Conservation (phyloP, 1,140 invertebrate genomes). For the Trissolcus basalis region DNA sequence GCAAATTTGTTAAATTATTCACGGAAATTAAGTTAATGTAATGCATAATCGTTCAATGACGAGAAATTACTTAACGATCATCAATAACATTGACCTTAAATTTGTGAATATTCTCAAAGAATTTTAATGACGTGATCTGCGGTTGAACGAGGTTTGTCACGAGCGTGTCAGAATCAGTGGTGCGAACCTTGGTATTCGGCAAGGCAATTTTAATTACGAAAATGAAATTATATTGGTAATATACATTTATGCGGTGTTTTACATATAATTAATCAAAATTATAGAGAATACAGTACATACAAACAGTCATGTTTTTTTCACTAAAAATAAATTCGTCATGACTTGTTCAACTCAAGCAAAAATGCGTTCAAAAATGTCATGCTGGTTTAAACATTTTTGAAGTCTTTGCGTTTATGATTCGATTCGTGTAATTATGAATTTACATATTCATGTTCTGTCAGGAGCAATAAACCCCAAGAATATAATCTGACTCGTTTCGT, state of each 20-base stretch:
- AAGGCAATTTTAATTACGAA: not conserved
- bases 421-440: too few species aligned
- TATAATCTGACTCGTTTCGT: too few species aligned
- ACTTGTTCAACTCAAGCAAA: too few species aligned
- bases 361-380: too few species aligned
- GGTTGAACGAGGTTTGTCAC: constrained; percentile 20
- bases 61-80: constrained; percentile 8
- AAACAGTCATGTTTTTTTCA: too few species aligned
- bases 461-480: too few species aligned
- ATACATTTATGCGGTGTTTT: not conserved
- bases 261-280: too few species aligned
- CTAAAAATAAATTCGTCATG: too few species aligned
- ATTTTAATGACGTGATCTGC: constrained; percentile 29
- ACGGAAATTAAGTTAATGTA: not conserved
- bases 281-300: too few species aligned
- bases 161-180: not conserved
- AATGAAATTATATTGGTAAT: not conserved
- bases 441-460: too few species aligned
- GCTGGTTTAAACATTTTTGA: too few species aligned
- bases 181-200: not conserved
- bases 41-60: not conserved
- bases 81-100: constrained; percentile 17
- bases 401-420: too few species aligned
- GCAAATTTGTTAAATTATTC: constrained; percentile 5
- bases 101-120: constrained; percentile 5